Conservation (phyloP, 1,140 invertebrate species). For the Nasonia vitripennis region DNA sequence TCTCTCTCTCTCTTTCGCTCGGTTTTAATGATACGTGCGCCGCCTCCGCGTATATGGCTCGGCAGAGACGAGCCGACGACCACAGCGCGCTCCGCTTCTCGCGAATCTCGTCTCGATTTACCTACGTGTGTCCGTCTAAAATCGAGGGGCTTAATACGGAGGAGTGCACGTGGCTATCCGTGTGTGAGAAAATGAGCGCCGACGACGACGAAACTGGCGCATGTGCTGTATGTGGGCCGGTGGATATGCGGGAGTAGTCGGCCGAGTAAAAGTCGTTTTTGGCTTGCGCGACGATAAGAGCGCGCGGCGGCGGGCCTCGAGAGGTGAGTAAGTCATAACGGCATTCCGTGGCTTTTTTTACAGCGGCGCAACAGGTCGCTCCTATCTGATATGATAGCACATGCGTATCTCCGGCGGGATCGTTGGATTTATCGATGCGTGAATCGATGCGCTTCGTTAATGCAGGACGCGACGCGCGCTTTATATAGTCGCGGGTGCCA, state of each 20-base stretch:
- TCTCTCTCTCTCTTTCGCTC: background rate
- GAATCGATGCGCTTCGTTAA: background rate
- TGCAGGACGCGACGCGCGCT: too few species aligned
- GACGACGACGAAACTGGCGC: background rate
- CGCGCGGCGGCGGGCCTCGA: background rate
- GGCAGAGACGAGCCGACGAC: background rate
- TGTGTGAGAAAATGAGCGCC: constrained; percentile 9
- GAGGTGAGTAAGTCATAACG: constrained; percentile 3
- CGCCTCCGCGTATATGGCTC: background rate
- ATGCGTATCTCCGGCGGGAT: background rate
- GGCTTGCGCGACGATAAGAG: background rate
- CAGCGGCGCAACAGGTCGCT: too few species aligned
- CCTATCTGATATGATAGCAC: background rate
- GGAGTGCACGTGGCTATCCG: background rate
- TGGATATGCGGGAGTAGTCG: background rate
- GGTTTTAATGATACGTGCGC: constrained; percentile 30
- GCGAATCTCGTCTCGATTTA: constrained; percentile 25
- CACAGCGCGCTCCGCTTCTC: background rate
- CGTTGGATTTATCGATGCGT: background rate
- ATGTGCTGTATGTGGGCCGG: background rate
- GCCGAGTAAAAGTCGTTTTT: background rate
- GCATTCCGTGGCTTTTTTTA: background rate
- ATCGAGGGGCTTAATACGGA: background rate
- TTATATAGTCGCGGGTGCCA: too few species aligned
- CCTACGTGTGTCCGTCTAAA: background rate